Base-by-base conservation (phyloP, 2,888 invertebrate species). In the Nemoura dubitans region DNA sequence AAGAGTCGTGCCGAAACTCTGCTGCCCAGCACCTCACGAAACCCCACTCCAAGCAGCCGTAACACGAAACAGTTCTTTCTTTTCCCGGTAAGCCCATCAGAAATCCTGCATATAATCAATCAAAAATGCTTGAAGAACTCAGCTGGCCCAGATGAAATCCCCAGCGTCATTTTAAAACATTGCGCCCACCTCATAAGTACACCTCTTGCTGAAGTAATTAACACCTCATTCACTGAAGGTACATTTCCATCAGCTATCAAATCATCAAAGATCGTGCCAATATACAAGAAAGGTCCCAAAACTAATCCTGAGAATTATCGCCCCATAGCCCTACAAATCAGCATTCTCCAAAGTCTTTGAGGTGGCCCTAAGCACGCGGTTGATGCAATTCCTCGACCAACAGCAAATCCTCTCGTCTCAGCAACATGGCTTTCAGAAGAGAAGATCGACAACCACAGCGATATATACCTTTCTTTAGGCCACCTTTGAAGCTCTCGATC, bases 291-390 rank as follows among this genome's bases (percentile, higher is more conserved):
- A 26, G 84, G 84, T 3, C n/a, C n/a, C 25, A 84, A 26, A 42
- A 21, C 84, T 43, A 43, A 43, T 7, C 59, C 59, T 3, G 59
- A 84, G 14, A 84, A 84, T 14, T 43, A 84, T 28, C 43, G 43
- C n/a, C 84, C 84, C 26, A 43, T 84, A 84, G 42, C n/a, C 28
- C n/a, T 84, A 1, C 84, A 42, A n/a, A 5, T 76, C 42, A 43
- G 76, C 76, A n/a, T 84, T 84, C 16, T 84, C 43, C 3, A 84
- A 84, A 84, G 28, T 84, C 25, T 26, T 26, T 27, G 43, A 84
- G 42, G 25, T 59, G 26, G 76, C 76, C 21, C 26, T 84, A 25
- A 26, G 76, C 26, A 84, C 59, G 3, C 43, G 43, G 76, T 25
- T 84, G 28, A 43, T 84, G 16, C 28, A 84, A 28, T 84, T 84